phyloP scores from a whole-genome alignment of 2,113 vertebrate species.

The Mixornis gularis region DNA sequence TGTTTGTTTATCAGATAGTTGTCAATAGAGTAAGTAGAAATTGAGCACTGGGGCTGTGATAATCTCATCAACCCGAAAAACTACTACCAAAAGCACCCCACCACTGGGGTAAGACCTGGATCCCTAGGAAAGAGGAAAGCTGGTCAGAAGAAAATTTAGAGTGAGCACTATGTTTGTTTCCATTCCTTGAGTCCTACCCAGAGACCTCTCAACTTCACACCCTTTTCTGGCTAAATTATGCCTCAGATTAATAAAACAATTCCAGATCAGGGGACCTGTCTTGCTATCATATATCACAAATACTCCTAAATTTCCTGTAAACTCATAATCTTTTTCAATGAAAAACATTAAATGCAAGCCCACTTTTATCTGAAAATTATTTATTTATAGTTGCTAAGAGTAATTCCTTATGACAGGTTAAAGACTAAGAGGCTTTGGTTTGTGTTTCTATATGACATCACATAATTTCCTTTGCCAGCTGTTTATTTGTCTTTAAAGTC shows the following conservation, averaged over 20 bases:
- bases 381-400: background rate
- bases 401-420: background rate
- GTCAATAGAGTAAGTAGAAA: background rate
- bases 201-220: background rate
- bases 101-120: background rate
- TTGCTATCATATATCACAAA: background rate
- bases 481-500: background rate
- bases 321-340: background rate
- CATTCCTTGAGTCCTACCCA: background rate
- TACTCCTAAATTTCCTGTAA: background rate
- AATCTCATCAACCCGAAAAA: background rate
- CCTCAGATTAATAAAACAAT: background rate
- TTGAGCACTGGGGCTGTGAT: background rate
- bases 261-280: background rate
- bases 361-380: background rate
- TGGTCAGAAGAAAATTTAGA: background rate
- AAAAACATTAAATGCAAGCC: background rate
- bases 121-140: background rate
- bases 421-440: background rate
- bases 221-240: background rate
- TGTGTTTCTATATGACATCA: background rate
- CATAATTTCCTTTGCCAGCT: background rate
- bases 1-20: background rate
- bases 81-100: background rate
- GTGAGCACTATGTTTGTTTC: background rate